phyloP scores from a whole-genome alignment of 2,888 invertebrate genomes.

The Folsomia candida region DNA sequence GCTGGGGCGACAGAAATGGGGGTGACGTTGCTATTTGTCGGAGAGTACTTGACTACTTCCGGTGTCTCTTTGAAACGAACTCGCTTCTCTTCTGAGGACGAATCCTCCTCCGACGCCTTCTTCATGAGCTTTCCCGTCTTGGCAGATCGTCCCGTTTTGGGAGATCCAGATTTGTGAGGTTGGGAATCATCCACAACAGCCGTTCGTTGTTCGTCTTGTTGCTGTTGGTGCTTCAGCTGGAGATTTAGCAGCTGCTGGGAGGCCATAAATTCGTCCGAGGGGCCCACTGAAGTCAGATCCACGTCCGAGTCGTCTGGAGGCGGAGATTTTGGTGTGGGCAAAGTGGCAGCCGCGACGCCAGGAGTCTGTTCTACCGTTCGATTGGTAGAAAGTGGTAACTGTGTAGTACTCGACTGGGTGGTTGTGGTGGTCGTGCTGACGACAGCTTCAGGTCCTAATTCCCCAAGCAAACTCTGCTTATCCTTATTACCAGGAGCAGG shows the following conservation, averaged over 20 bases:
- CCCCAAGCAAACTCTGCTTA: constrained; percentile 1
- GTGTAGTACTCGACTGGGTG: too few species aligned
- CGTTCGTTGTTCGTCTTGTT: background rate
- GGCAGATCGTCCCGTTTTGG: background rate
- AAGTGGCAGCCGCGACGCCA: background rate
- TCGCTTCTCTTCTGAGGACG: constrained; percentile 26
- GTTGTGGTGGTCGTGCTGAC: too few species aligned
- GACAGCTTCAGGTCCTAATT: too few species aligned
- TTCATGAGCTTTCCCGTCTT: background rate
- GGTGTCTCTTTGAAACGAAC: constrained; percentile 23
- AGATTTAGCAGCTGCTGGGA: constrained; percentile 10
- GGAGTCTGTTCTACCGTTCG: background rate
- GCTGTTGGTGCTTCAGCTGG: background rate
- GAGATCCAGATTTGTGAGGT: background rate
- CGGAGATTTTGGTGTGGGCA: background rate
- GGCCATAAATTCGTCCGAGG: constrained; percentile 13
- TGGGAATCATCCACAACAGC: background rate
- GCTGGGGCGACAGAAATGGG: background rate
- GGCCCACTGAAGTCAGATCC: constrained; percentile 5
- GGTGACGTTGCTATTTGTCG: background rate
- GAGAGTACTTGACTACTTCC: background rate
- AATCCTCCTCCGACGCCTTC: background rate
- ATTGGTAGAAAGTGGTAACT: too few species aligned
- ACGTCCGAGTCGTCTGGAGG: background rate
- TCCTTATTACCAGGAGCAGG: background rate